Conservation (phyloP, 2,113 vertebrate genomes). For the Ciconia maguari region DNA sequence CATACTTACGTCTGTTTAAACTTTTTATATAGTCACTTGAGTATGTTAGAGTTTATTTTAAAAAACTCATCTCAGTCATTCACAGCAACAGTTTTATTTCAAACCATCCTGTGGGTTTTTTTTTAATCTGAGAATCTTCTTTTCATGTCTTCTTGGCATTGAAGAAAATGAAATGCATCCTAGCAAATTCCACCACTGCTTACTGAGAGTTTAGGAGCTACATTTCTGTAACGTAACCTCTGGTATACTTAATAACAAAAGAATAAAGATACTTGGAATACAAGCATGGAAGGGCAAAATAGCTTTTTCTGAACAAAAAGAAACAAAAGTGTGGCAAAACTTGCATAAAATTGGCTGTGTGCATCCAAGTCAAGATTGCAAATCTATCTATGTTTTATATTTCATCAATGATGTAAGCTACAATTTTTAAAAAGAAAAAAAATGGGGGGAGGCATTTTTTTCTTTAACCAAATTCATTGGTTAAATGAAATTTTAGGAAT, state of each 20-base stretch:
- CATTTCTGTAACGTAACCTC: not conserved
- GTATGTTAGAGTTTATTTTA: not conserved
- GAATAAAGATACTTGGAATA: not conserved
- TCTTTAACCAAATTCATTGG: not conserved
- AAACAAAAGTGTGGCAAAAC: not conserved
- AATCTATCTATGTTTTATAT: not conserved
- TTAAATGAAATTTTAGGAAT: not conserved
- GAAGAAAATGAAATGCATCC: not conserved
- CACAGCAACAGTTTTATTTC: not conserved
- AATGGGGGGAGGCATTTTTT: accelerated
- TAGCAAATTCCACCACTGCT: not conserved
- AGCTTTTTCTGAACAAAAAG: not conserved
- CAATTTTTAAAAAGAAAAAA: not conserved
- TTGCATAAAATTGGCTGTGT: not conserved
- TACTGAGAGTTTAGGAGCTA: not conserved
- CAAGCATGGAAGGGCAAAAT: not conserved
- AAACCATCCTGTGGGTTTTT: not conserved
- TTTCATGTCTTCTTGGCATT: not conserved
- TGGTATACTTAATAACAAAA: not conserved
- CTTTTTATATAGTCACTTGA: not conserved
- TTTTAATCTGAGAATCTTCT: not conserved
- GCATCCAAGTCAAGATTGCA: not conserved
- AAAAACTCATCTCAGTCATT: not conserved
- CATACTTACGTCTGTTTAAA: not conserved
- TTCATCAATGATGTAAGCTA: not conserved